Evolutionary conservation across 2,113 vertebrate species (phyloP), one percentile per base, ranked within the genome.

Genomic region (Cheirogaleus medius): DNA sequence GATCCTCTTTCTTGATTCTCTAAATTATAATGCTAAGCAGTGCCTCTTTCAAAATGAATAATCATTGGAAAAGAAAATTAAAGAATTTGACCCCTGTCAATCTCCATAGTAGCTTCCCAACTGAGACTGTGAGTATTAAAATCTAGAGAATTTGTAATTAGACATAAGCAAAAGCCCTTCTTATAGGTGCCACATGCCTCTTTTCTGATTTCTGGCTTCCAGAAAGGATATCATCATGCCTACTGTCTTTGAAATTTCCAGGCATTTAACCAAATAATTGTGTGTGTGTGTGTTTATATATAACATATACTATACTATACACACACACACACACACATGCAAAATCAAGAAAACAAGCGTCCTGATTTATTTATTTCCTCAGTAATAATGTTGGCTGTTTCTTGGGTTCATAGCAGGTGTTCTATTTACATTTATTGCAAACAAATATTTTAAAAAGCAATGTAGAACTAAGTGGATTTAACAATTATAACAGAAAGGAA

Each of bases 401-500:
- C 15, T 66, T 91, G 25, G 25, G 11, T 81, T 3, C 0, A 69
- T 49, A 15, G 13, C 32, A 87, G 44, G 13, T 89, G 77, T 78
- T 95, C 14, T 63, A 39, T 25, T 64, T 80, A 68, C 9, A 82
- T 54, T 86, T 77, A 85, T 64, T 97, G 39, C 23, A 93, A 93
- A 91, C 80, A 86, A 82, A 83, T 93, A 86, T 82, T 95, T 80
- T 14, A 25, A 84, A 95, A 95, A 93, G 34, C 74, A 85, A 44
- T 63, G 5, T 91, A 83, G 10, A 92, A 78, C 37, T 69, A 87
- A 63, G 27, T 52, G 8, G 42, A 78, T 58, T 88, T 85, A 82
- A 29, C 29, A 97, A 60, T 80, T 76, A 81, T 84, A 34, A 85
- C 49, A 74, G 39, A 68, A 90, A 64, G 25, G 9, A 85, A 78